phyloP scores from a whole-genome alignment of 2,113 vertebrate species.

The Elgaria multicarinata region DNA sequence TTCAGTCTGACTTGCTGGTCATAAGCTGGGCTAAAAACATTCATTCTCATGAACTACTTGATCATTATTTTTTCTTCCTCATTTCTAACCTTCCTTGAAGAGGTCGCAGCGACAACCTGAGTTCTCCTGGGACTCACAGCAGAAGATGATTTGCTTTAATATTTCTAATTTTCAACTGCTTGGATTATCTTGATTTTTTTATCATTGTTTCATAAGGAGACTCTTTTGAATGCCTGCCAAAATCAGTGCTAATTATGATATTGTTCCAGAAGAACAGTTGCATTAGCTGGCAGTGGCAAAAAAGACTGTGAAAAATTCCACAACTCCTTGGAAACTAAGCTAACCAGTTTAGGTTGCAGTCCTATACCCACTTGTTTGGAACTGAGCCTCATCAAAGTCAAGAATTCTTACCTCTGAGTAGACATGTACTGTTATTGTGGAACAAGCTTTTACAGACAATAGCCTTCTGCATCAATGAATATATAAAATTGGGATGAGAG shows the following conservation, averaged over 20 bases:
- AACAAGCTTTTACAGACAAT: not conserved
- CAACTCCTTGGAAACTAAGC: not conserved
- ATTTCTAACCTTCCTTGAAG: not conserved
- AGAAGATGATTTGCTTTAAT: not conserved
- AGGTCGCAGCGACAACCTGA: not conserved
- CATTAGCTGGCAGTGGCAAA: not conserved
- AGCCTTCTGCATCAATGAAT: not conserved
- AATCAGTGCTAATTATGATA: not conserved
- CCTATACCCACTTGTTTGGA: no score
- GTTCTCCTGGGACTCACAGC: not conserved
- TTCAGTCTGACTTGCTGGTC: not conserved
- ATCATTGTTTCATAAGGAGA: not conserved
- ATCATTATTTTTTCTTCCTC: not conserved
- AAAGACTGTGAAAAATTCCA: not conserved
- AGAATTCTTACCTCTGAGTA: no score
- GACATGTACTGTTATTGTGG: not conserved
- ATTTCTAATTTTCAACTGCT: not conserved
- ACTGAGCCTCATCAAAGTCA: no score
- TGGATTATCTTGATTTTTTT: not conserved
- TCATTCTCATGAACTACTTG: not conserved
- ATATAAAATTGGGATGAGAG: not conserved
- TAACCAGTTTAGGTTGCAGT: no score
- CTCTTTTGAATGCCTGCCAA: not conserved
- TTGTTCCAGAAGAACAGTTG: not conserved
- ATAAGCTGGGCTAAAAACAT: not conserved